phyloP scores from a whole-genome alignment of 1,140 invertebrate species.

The Drosophila rhopaloa region DNA sequence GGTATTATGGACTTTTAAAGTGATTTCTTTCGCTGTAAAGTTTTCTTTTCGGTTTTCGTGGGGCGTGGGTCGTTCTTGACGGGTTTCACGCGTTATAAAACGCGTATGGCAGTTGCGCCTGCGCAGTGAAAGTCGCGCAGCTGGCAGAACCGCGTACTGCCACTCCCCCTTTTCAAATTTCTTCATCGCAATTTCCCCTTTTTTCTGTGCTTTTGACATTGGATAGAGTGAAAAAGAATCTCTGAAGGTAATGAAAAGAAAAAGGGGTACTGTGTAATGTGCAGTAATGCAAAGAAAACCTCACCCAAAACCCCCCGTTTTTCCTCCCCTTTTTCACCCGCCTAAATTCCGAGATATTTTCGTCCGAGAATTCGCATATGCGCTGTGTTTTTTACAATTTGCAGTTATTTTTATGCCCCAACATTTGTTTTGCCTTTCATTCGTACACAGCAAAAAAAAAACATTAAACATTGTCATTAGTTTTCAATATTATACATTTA shows the following conservation, averaged over 20 bases:
- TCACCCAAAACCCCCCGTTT: not conserved
- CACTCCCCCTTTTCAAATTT: slow-evolving; percentile 6
- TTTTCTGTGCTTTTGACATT: slow-evolving; percentile 35
- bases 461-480: too few species aligned
- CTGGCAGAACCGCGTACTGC: slow-evolving; percentile 41
- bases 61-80: slow-evolving; percentile 71
- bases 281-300: slow-evolving; percentile 22
- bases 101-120: slow-evolving; percentile 26
- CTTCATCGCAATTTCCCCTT: slow-evolving; percentile 1
- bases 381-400: slow-evolving; percentile 58
- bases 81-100: slow-evolving; percentile 67
- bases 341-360: slow-evolving; percentile 40
- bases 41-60: slow-evolving; percentile 13
- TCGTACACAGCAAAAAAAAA: slow-evolving; percentile 10
- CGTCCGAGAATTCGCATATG: slow-evolving; percentile 62
- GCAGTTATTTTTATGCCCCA: slow-evolving; percentile 69
- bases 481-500: too few species aligned
- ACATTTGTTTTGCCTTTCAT: slow-evolving; percentile 38
- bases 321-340: not conserved
- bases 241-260: slow-evolving; percentile 16
- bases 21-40: slow-evolving; percentile 6
- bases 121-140: slow-evolving; percentile 69
- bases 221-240: slow-evolving; percentile 4
- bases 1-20: not conserved
- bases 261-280: slow-evolving; percentile 11